phyloP scores from a whole-genome alignment of 2,888 invertebrate genomes.

The Selenia dentaria region DNA sequence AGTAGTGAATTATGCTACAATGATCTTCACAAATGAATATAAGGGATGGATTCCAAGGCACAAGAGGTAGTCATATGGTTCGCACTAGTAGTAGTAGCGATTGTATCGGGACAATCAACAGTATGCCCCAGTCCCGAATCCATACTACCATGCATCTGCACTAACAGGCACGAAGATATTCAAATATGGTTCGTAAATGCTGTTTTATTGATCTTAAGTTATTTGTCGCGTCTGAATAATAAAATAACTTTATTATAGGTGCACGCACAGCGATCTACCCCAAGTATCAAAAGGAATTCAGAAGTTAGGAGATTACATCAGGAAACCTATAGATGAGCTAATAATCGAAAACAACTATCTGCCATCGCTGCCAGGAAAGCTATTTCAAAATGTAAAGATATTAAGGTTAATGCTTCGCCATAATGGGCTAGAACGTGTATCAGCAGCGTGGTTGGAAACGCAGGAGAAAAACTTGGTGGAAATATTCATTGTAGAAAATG shows the following conservation, averaged over 20 bases:
- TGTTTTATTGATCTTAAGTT: too few relatives aligned
- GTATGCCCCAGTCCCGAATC: slow-evolving; percentile 90
- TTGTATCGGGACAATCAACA: slow-evolving; percentile 47
- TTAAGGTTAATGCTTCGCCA: slow-evolving; percentile 92
- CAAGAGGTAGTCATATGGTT: slow-evolving; percentile 62
- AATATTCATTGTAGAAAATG: slow-evolving; percentile 93
- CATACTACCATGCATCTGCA: slow-evolving; percentile 93
- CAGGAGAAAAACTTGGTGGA: slow-evolving; percentile 91
- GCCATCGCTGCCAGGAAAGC: slow-evolving; percentile 92
- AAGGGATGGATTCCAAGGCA: slow-evolving; percentile 72
- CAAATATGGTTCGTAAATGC: slow-evolving; percentile 90
- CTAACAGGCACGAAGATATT: slow-evolving; percentile 89
- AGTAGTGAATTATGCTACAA: slow-evolving; percentile 65
- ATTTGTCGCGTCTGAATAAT: too few relatives aligned
- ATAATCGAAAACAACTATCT: slow-evolving; percentile 95
- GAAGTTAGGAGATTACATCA: slow-evolving; percentile 87
- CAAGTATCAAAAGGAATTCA: slow-evolving; percentile 90
- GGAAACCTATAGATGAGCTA: slow-evolving; percentile 91
- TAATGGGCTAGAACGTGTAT: slow-evolving; percentile 92
- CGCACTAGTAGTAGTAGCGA: slow-evolving; percentile 47
- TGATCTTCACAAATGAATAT: slow-evolving; percentile 59
- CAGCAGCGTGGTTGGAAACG: slow-evolving; percentile 92
- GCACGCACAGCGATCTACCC: slow-evolving; percentile 94
- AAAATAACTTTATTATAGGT: slow-evolving; percentile 84
- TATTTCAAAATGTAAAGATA: slow-evolving; percentile 90